These are phyloP conservation scores for Apamea epomidion DNA, from an alignment of 2,888 invertebrate species.

Conservation along the genomic window DNA sequence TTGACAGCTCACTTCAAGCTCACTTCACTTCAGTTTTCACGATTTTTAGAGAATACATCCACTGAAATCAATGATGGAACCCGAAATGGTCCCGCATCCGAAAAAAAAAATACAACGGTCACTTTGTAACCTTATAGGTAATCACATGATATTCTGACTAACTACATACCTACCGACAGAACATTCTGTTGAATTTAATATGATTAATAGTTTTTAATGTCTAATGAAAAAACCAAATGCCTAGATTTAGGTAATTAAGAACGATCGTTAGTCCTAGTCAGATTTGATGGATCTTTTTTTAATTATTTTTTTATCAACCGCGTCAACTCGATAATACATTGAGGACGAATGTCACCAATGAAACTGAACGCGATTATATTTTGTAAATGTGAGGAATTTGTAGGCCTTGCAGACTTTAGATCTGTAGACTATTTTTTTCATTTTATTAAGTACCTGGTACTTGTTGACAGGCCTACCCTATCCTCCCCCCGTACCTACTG, in stretches of 20 bases:
- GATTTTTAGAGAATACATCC: too few relatives aligned
- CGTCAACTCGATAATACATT: not conserved
- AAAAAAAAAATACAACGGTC: not conserved
- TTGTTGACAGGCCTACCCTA: too few relatives aligned
- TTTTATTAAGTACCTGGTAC: too few relatives aligned
- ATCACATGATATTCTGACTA: not conserved
- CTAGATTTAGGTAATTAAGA: constrained; percentile 9
- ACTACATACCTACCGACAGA: not conserved
- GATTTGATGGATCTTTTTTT: not conserved
- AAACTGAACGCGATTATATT: not conserved
- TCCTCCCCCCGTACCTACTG: too few relatives aligned
- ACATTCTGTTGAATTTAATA: not conserved
- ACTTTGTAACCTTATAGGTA: not conserved
- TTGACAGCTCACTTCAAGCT: too few relatives aligned
- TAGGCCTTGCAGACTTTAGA: too few relatives aligned
- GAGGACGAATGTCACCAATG: not conserved
- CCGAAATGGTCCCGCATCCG: not conserved
- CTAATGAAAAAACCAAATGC: not conserved
- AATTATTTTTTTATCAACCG: not conserved
- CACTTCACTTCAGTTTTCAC: too few relatives aligned
- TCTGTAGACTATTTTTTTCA: too few relatives aligned
- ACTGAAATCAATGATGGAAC: not conserved
- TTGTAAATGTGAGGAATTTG: too few relatives aligned
- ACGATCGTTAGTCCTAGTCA: constrained; percentile 1
- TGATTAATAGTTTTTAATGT: constrained; percentile 16